Evolutionary conservation across 2,113 vertebrate genomes (phyloP), one percentile per base, ranked within the genome.

Genomic region (Penelope pileata): DNA sequence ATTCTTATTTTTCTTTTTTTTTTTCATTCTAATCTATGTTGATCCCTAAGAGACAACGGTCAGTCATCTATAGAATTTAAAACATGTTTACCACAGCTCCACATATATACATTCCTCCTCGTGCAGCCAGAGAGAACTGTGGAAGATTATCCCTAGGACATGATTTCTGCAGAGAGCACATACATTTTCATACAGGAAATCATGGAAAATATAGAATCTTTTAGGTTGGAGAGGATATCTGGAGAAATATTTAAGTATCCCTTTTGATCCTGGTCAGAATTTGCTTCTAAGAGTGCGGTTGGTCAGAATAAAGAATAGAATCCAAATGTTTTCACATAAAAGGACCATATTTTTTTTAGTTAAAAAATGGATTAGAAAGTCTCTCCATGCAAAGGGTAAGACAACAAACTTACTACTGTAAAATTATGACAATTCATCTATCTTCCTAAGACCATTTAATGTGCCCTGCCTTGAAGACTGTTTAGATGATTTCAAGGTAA

Each of bases 41-140:
- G 29, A n/a, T 64, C 82, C 85, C 36, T 66, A 59, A 70, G n/a
- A 95, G 58, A 92, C 29, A 87, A 36, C 45, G 91, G 66, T 82
- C 88, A 88, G 50, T 92, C 86, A 87, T 45, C 48, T 51, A 45
- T 66, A 32, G 30, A 48, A 79, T 63, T 68, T 14, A 54, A 91
- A 87, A 34, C 7, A 60, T 7, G 36, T 82, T 79, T 91, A 76
- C 18, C 3, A 6, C 27, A 85, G 42, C 34, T 85, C 94, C 51
- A 62, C 16, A 68, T 11, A 38, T 58, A 73, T 2, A 56, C 22
- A 14, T 6, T 43, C 8, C n/a, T 91, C 12, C 47, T 73, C 30
- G 36, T 84, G 9, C n/a, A 84, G 43, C 36, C 21, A 64, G 62
- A 72, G 38, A 92, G 51, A 0, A 0, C 0, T 63, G 30, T 69